These are phyloP conservation scores for Apantesis nais DNA, from an alignment of 2,888 invertebrate species.

Conservation along the genomic window DNA sequence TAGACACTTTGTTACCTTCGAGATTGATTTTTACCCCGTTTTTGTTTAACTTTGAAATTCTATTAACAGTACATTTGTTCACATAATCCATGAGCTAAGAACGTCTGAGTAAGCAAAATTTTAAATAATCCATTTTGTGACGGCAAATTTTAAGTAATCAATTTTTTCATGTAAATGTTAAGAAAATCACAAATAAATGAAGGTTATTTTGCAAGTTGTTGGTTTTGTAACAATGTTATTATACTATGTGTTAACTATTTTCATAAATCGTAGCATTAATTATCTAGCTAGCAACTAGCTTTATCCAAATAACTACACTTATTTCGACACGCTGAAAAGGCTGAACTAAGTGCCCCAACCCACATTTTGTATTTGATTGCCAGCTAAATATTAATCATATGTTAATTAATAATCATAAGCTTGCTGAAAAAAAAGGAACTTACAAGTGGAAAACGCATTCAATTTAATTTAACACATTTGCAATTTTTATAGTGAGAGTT, in stretches of 20 bases:
- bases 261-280: too few relatives aligned
- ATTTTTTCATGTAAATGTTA: not conserved
- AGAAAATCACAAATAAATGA: too few relatives aligned
- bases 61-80: constrained; percentile 44
- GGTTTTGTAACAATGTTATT: too few relatives aligned
- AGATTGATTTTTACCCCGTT: constrained; percentile 33
- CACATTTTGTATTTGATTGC: not conserved
- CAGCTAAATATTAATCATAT: not conserved
- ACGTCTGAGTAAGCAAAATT: constrained; percentile 9
- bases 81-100: constrained; percentile 39
- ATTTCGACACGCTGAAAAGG: not conserved
- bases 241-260: not conserved
- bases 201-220: too few relatives aligned
- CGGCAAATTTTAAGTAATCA: too few relatives aligned
- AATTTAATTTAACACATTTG: too few relatives aligned
- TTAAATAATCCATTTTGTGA: not conserved
- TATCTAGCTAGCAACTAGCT: too few relatives aligned
- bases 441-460: too few relatives aligned
- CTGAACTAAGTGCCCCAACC: not conserved
- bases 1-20: constrained; percentile 19
- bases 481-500: too few relatives aligned
- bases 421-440: not conserved
- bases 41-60: constrained; percentile 54
- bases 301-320: not conserved
- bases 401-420: not conserved